Percentiles rank a stretch among this genome's conserved stretches.
These are phyloP conservation scores for Megaceryle torquata DNA, from an alignment of 2,113 vertebrate species.

Conservation along the genomic window DNA sequence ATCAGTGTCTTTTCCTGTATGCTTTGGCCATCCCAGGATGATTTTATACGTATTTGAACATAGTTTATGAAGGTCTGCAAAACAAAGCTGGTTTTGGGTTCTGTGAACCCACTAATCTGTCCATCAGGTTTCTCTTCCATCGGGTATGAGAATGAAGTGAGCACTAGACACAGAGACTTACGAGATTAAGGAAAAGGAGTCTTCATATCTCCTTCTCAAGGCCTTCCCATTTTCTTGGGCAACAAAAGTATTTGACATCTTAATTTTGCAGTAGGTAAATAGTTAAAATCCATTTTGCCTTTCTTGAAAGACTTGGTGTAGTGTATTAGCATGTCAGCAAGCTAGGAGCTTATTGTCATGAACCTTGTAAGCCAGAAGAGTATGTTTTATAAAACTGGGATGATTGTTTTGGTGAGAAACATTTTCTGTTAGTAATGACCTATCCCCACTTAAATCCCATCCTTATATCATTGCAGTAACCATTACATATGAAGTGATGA, in stretches of 20 bases:
- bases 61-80: neutral
- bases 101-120: neutral
- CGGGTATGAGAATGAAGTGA: neutral
- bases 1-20: neutral
- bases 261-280: neutral
- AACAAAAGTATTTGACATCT: neutral
- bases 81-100: neutral
- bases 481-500: neutral
- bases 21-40: neutral
- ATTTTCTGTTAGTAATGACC: neutral
- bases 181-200: neutral
- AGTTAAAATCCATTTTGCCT: neutral
- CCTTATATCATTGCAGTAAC: neutral
- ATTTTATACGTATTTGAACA: neutral
- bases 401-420: neutral
- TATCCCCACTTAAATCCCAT: neutral
- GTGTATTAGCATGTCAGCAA: neutral
- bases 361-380: neutral
- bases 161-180: neutral
- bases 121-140: neutral
- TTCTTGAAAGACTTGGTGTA: neutral
- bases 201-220: neutral
- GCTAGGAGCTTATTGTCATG: neutral
- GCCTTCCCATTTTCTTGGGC: neutral
- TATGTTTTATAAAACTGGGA: neutral